Evolutionary conservation across 2,797 vertebrate genomes (phyloP), one percentile per base, ranked within the genome.

Genomic region (Rousettus madagascariensis): DNA sequence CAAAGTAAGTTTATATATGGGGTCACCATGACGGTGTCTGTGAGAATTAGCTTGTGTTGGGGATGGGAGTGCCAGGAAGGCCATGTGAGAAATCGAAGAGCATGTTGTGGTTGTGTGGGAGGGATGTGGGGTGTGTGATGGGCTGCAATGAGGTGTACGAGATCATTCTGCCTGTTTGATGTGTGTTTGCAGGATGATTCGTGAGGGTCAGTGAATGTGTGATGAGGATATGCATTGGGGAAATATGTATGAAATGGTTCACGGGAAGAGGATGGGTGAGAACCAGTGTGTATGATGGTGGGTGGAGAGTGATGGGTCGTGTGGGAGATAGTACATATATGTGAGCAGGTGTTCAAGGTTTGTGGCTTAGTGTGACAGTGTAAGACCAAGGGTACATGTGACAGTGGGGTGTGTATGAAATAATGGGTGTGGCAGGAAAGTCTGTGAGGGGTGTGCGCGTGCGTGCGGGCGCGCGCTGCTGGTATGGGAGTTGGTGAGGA

Each of bases 391-490:
- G 82, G 36, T 72, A 53, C 33, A 43, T 80, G 53, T 86, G 84
- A 30, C 80, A 5, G 20, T 92, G 80, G 59, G 43, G 49, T 95
- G 91, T 96, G 91, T 89, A 59, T 75, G 53, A 55, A 87, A 78
- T 78, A 90, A 97, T 95, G 96, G 96, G 95, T 97, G 96, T 96
- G 96, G 89, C 86, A 80, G 26, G 83, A 86, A 89, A 89, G 90
- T 85, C 55, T 71, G 8, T 19, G 77, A 80, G 43, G 63, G 59
- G 30, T 3, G 83, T 59, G 51, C 55, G 51, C 26, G 68, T 55
- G 61, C 53, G 82, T 61, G 69, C 0, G 53, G 7, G 53, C 53
- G 57, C 24, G 26, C 10, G 24, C 9, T 2, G 43, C 46, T 51
- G 43, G 12, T 46, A 43, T 38, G 43, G 51, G 12, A 33, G 83